phyloP scores from a whole-genome alignment of 23 tunicate species.

The Styela plicata region DNA sequence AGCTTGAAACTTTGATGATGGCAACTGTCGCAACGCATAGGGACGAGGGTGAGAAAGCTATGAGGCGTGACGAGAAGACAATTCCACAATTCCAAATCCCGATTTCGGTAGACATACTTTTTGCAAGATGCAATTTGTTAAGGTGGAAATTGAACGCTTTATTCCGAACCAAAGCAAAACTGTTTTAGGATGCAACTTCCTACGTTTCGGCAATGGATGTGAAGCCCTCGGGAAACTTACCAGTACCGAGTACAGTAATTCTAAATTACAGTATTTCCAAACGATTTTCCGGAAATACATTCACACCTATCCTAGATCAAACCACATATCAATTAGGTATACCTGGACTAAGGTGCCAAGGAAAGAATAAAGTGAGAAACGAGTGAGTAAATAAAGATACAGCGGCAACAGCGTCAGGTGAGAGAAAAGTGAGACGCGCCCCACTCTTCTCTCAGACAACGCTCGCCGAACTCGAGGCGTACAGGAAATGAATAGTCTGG shows the following conservation, averaged over 20 bases:
- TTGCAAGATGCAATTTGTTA: too few species aligned
- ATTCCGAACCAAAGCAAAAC: too few species aligned
- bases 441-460: conserved; percentile 22
- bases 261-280: too few species aligned
- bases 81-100: too few species aligned
- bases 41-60: background rate
- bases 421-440: background rate
- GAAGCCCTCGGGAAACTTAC: too few species aligned
- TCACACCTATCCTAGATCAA: background rate
- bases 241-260: too few species aligned
- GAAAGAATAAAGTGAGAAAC: background rate
- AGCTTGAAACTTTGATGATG: background rate
- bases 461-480: conserved; percentile 6
- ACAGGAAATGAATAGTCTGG: conserved; percentile 32
- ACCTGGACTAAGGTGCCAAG: too few species aligned
- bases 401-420: background rate
- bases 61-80: background rate
- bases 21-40: too few species aligned
- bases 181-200: too few species aligned
- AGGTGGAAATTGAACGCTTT: too few species aligned
- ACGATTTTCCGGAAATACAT: background rate
- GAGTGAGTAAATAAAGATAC: background rate
- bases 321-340: background rate
- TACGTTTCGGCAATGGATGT: too few species aligned
- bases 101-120: too few species aligned